Percentiles rank a stretch among this genome's conserved stretches.
Conservation (phyloP, 53 echinoderm and acorn worm species). For the Hippasteria phrygiana region DNA sequence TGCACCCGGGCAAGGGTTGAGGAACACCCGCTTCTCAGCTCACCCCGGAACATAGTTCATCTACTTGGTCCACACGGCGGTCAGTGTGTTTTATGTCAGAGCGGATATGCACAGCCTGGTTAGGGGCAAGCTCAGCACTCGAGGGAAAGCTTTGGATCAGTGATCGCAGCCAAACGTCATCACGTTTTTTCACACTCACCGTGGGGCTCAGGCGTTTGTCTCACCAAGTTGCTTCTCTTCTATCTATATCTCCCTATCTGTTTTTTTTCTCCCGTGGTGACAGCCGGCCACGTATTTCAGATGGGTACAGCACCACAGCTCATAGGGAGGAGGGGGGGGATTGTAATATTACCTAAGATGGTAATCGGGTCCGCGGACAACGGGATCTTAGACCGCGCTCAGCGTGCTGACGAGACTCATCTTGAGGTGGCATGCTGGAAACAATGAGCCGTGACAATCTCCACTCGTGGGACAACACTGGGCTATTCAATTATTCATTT, state of each 20-base stretch:
- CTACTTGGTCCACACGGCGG: conserved; percentile 31
- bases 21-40: conserved; percentile 40
- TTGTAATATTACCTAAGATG: conserved; percentile 21
- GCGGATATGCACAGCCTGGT: conserved; percentile 46
- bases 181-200: conserved; percentile 60
- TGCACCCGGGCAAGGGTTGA: conserved; percentile 57
- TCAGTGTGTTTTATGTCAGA: conserved; percentile 48
- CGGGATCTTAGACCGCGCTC: neutral
- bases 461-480: neutral
- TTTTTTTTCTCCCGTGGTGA: neutral
- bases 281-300: neutral
- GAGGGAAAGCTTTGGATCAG: conserved; percentile 3
- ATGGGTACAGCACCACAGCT: neutral
- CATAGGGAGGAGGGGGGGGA: neutral
- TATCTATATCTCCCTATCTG: neutral
- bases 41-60: conserved; percentile 49
- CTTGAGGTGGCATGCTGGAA: conserved; percentile 17
- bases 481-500: conserved; percentile 49
- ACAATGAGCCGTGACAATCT: conserved; percentile 46
- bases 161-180: conserved; percentile 33
- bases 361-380: conserved; percentile 9
- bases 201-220: conserved; percentile 28
- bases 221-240: neutral
- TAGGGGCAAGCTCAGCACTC: conserved; percentile 27
- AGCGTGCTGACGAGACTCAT: neutral